Base-by-base conservation (phyloP, 2,888 invertebrate species). In the Abrostola triplasia region DNA sequence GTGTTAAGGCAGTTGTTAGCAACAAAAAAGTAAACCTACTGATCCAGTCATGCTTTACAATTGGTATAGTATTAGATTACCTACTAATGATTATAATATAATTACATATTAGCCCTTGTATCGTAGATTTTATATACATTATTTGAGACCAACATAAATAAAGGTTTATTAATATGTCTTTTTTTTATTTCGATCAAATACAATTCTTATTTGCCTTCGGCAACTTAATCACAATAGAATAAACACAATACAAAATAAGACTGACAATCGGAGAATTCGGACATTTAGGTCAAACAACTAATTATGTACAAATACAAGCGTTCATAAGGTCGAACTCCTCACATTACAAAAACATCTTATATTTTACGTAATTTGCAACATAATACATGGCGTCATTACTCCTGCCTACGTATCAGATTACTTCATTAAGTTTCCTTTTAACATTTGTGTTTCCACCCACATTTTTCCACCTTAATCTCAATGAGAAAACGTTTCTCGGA, bases 401-500 rank as follows among this genome's bases (percentile, higher is more conserved):
- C 41, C 41, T 63, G 44, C 44, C 44, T 58, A 64, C 51, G 54
- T 73, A 79, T 81, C 76, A 73, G 64, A 77, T 83, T 77, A 72
- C 80, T 65, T 77, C 76, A 81, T 82, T 76, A 77, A 65, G 63
- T 78, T 77, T 80, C 61, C 68, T 58, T 52, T 71, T 51, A 62
- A 66, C 66, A 49, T 64, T 62, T 44, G 49, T 44, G 62, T 63
- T 69, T 55, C 44, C 50, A 60, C 48, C 64, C 65, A 70, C 64
- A 66, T 66, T 77, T 70, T 75, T 71, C 50, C 59, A 64, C 63
- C 69, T 73, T 70, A 74, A 74, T 67, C 71, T 74, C 54, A 51
- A 67, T 64, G 67, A 68, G 50, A 70, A 62, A 76, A 73, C 51
- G 67, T 61, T 70, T 69, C 73, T 75, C 67, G 61, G 73, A 84